Percentiles rank a stretch among this genome's conserved stretches.
phyloP scores from a whole-genome alignment of 2,797 vertebrate species.

The Smutsia temminckii region DNA sequence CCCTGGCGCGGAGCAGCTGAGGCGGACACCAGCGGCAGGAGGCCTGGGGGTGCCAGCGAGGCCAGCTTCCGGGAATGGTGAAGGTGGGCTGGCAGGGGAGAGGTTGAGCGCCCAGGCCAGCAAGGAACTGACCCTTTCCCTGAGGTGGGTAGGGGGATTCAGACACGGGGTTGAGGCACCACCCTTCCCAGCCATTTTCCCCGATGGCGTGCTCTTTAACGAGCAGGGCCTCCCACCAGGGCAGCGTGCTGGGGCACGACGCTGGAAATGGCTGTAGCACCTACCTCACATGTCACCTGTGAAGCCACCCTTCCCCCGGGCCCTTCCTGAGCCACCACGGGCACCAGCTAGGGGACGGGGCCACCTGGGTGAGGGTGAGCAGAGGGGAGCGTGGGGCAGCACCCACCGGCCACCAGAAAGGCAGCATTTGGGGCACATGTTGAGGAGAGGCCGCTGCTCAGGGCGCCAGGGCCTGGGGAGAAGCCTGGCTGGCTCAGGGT shows the following conservation, averaged over 20 bases:
- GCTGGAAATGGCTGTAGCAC: not conserved
- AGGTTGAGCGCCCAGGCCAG: not conserved
- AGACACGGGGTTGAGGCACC: not conserved
- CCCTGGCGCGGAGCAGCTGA: not conserved
- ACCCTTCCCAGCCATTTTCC: not conserved
- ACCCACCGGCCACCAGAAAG: no score
- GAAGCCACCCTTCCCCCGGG: not conserved
- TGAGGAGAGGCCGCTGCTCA: no score
- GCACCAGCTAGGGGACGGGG: not conserved
- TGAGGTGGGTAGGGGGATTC: no score
- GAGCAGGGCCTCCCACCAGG: not conserved
- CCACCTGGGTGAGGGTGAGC: no score
- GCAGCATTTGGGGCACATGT: no score
- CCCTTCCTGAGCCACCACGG: not conserved
- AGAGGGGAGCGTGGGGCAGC: no score
- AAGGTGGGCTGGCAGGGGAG: not conserved
- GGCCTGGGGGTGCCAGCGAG: no score
- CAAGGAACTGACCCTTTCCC: not conserved
- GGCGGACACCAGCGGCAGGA: not conserved
- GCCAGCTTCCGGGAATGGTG: not conserved
- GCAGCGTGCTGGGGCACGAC: accelerated
- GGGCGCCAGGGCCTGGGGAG: no score
- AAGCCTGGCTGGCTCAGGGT: no score
- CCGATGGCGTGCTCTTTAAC: not conserved
- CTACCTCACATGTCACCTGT: not conserved